Conservation (phyloP, 2,797 vertebrate genomes). For the Manis crassicaudata region DNA sequence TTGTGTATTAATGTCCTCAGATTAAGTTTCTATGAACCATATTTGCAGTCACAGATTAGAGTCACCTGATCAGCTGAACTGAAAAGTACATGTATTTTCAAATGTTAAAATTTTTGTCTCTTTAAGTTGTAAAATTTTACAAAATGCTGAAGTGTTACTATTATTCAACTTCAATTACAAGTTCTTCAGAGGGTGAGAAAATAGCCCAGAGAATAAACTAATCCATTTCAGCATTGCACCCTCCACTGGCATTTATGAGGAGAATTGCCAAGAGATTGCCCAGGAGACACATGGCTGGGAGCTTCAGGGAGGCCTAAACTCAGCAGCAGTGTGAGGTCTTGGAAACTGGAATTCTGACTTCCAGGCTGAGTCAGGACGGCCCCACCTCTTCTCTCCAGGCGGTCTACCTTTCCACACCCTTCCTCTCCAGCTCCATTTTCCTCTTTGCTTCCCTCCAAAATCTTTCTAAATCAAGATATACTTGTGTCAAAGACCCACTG, state of each 20-base stretch:
- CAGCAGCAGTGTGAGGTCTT: constrained; percentile 70
- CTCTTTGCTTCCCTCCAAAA: neutral
- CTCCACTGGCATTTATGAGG: constrained; percentile 48
- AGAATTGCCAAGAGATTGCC: constrained; percentile 34
- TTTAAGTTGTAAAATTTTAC: constrained; percentile 60
- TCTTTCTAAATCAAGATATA: neutral
- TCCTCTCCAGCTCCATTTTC: neutral
- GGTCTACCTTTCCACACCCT: constrained; percentile 52
- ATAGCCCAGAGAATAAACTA: constrained; percentile 53
- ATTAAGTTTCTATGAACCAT: neutral
- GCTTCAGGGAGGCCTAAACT: constrained; percentile 61
- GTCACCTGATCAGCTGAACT: constrained; percentile 46
- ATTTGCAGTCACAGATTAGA: constrained; percentile 52
- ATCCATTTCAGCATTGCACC: constrained; percentile 46
- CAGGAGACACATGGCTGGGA: neutral
- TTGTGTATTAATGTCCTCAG: neutral
- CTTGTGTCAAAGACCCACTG: neutral
- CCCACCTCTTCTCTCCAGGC: constrained; percentile 56
- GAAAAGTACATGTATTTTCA: constrained; percentile 36
- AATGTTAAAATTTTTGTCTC: constrained; percentile 57
- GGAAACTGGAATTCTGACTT: constrained; percentile 61
- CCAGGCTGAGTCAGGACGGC: constrained; percentile 39
- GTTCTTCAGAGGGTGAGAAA: constrained; percentile 70
- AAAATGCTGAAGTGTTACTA: constrained; percentile 49
- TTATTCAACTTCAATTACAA: constrained; percentile 58